Evolutionary conservation across 2,888 invertebrate species (phyloP), one percentile per base, ranked within the genome.

Genomic region (Yponomeuta plumbellus): DNA sequence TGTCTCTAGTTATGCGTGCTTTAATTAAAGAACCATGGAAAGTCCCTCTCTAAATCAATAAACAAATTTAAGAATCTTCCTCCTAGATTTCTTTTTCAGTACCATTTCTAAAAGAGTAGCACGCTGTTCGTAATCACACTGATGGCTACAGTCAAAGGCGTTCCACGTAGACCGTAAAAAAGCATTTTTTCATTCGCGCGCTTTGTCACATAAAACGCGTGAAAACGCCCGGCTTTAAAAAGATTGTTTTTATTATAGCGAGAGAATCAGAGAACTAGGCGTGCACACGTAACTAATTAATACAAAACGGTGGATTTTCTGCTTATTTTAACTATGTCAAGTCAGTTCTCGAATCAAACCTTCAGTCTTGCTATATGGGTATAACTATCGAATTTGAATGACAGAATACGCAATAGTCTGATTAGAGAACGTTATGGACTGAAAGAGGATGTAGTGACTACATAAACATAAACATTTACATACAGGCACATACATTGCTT

Each of bases 101-200:
- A 34, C 34, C 34, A 1, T 1, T 34, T 34, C 34, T 34, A 8
- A 34, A 34, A 34, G 34, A 34, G 34, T 34, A 34, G 11, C 44
- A 52, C 20, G 58, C 11, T 22, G 20, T 11, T 22, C 21, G 21
- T 11, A 22, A 58, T 58, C 22, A 58, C 5, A 20, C 8, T 22
- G 11, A 58, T 58, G 21, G 58, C 1, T 11, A 4, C 22, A 58
- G 22, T 58, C 44, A 52, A 52, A 52, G 44, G 44, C 17, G 13
- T 52, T 52, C 44, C 44, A 52, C 44, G 17, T 52, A 52, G 44
- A 52, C 44, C 44, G 44, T 52, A 52, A 52, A 52, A 52, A 52
- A 52, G 17, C 34, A 34, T 34, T 34, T 52, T n/a, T 1, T 17
- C 44, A 52, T 52, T 52, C 17, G 5, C 44, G 13, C 44, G 44